A percentile compares a stretch with the other conserved stretches of the same genome.
Evolutionary conservation across 2,888 invertebrate genomes (phyloP).

Genomic region (Horisme vitalbata): DNA sequence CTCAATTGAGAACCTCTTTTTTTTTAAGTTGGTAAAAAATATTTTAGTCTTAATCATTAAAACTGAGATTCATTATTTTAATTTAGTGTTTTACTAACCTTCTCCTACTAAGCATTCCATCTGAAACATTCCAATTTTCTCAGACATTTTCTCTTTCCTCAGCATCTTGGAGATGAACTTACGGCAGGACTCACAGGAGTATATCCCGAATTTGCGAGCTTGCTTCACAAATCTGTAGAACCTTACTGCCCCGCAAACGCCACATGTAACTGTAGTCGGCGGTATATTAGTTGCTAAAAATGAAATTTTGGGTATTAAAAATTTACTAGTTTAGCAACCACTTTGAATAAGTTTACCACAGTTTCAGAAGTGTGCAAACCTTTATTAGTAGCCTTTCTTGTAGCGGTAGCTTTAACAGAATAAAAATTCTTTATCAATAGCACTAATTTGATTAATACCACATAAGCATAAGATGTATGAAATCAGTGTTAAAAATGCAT

Average conservation of each 20-base stretch:
- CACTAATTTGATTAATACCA: no score
- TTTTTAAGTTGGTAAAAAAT: no score
- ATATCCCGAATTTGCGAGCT: conserved; percentile 92
- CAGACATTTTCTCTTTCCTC: conserved; percentile 85
- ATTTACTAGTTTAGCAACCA: background rate
- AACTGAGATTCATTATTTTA: no score
- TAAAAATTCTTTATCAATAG: no score
- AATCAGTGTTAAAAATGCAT: no score
- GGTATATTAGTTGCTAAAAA: conserved; percentile 75
- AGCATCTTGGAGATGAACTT: conserved; percentile 93
- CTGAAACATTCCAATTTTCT: conserved; percentile 76
- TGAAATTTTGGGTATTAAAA: conserved; percentile 8
- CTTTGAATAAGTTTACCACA: background rate
- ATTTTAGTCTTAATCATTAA: no score
- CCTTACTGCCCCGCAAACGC: conserved; percentile 90
- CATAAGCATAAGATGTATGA: no score
- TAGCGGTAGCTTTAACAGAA: conserved; percentile 3
- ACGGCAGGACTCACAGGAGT: conserved; percentile 92
- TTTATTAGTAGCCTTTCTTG: no score
- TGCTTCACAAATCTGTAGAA: conserved; percentile 90
- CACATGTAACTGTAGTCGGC: conserved; percentile 88
- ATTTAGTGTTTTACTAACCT: conserved; percentile 54
- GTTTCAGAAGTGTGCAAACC: background rate
- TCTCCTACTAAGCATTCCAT: conserved; percentile 88
- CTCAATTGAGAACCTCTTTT: no score